Conservation (phyloP, 2,797 vertebrate species). For the Enteromius thamalakanensis region DNA sequence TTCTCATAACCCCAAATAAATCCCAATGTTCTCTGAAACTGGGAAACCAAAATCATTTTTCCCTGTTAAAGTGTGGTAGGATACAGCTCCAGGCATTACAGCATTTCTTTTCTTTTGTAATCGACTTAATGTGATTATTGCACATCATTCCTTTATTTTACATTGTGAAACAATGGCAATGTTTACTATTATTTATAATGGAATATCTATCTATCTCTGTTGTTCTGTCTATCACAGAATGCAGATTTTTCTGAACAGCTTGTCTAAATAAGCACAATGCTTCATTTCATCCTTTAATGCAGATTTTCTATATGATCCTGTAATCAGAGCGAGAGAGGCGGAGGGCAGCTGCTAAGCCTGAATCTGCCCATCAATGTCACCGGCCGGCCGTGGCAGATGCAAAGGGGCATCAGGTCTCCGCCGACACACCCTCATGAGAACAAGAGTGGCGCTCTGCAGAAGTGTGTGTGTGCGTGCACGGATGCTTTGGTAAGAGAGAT, state of each 20-base stretch:
- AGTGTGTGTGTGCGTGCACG: not conserved
- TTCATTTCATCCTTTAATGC: not conserved
- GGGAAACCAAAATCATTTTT: conserved; percentile 16
- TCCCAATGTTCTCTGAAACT: conserved; percentile 34
- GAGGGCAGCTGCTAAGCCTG: conserved; percentile 4
- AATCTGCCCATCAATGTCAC: conserved; percentile 38
- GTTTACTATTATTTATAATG: not conserved
- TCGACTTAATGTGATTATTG: conserved; percentile 5
- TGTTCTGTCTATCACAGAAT: not conserved
- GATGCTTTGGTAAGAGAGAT: conserved; percentile 31
- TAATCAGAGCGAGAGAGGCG: not conserved
- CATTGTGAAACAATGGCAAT: not conserved
- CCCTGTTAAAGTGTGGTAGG: conserved; percentile 29
- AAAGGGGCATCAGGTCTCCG: conserved; percentile 41
- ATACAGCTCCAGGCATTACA: conserved; percentile 36
- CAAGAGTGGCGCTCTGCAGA: conserved; percentile 27
- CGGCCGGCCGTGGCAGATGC: conserved; percentile 31
- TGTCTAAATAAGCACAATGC: not conserved
- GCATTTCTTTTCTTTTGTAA: not conserved
- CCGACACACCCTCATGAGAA: conserved; percentile 33
- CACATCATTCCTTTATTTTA: conserved; percentile 6
- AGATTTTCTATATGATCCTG: conserved; percentile 15
- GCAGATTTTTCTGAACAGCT: not conserved
- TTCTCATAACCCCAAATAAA: conserved; percentile 41
- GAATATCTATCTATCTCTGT: not conserved